Evolutionary conservation across 2,113 vertebrate genomes (phyloP).

Genomic region (Microtus oregoni): DNA sequence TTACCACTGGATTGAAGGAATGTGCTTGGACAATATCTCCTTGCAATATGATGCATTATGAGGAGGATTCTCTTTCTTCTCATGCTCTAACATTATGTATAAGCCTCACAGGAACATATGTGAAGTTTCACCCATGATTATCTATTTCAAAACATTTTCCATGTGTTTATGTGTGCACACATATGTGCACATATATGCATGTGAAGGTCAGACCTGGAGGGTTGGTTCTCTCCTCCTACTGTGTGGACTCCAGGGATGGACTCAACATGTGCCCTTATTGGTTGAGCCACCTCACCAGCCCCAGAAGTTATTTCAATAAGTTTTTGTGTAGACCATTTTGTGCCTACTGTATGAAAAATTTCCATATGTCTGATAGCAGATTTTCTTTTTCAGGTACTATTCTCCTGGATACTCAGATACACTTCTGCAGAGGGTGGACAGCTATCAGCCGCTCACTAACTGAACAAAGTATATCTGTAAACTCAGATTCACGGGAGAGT

Average conservation of each 20-base stretch:
- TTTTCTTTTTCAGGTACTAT: conserved; percentile 92
- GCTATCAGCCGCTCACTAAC: conserved; percentile 89
- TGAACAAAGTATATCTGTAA: conserved; percentile 73
- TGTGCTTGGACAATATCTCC: not conserved
- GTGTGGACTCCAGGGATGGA: not conserved
- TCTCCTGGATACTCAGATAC: conserved; percentile 95
- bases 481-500: conserved; percentile 72
- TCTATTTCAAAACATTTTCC: not conserved
- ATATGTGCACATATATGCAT: too few species aligned
- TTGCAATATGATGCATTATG: not conserved
- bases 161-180: not conserved
- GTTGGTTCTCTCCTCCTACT: not conserved
- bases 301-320: conserved; percentile 62
- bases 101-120: not conserved
- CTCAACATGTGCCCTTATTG: too few species aligned
- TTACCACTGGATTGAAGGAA: conserved; percentile 49
- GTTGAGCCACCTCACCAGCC: too few species aligned
- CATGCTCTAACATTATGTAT: not conserved
- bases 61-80: conserved; percentile 15
- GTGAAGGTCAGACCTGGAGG: not conserved
- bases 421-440: conserved; percentile 92
- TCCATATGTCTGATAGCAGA: conserved; percentile 69
- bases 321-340: conserved; percentile 56
- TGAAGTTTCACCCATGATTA: conserved; percentile 53
- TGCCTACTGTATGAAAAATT: conserved; percentile 1